Base-by-base conservation (phyloP, 2,888 invertebrate genomes). In the Tryphoninae sp. region DNA sequence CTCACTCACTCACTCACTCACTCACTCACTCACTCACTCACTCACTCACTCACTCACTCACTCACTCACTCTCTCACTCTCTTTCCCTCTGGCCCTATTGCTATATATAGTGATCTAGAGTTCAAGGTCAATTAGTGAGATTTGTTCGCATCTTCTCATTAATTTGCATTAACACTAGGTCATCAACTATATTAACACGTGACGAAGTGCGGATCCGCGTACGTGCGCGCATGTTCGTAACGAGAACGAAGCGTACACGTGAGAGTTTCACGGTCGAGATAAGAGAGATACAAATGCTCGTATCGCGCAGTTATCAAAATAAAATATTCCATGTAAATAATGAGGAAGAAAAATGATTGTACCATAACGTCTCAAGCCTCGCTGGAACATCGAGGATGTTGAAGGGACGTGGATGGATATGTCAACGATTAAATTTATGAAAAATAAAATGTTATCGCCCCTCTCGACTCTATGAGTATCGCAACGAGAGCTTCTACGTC, bases 161-260 rank as follows among this genome's bases (percentile, higher is more conserved):
- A 71, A 71, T 80, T 75, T 71, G 49, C 79, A 64, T 80, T 80
- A 80, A 65, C 79, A 75, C 74, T 58, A 55, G 45, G 64, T 69
- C 69, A 75, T 80, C 45, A 80, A 69, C 49, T 64, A 23, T 64
- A 75, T 75, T 69, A 62, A 33, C 69, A 67, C 45, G 42, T 69
- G 58, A 55, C 64, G 33, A 42, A 77, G 58, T 59, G 51, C 42
- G 16, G 45, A 69, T 6, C 16, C 9, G 55, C 9, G 55, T 55
- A 9, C 16, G 19, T 55, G 55, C 19, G 55, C 19, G 45, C 3
- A 13, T 45, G 51, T 33, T 53, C 26, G 40, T 23, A 61, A 68
- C 51, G 51, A 58, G 22, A 59, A n/a, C 6, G 22, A 23, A 42
- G 53, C 16, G 22, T 68, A 73, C 19, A 45, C 16, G n/a, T 62